Base-by-base conservation (phyloP, 92 coral and sea anemone genomes). In the Parazoanthus swiftii region DNA sequence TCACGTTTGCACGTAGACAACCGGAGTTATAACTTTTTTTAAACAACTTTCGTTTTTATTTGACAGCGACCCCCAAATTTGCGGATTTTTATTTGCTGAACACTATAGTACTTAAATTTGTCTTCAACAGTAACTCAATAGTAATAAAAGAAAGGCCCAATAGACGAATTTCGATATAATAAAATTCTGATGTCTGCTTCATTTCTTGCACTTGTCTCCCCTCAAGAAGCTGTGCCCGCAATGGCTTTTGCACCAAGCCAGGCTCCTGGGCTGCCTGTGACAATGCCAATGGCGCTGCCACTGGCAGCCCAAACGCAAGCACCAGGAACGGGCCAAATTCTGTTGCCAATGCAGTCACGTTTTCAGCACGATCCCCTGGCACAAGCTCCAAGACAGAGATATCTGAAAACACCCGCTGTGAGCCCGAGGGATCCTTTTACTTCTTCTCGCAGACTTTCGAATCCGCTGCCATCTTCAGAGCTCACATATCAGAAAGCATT, bases 401-500 rank as follows among this genome's bases (percentile, higher is more conserved):
- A 58, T 81, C 25, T 84, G 65, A 71, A 44, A 29, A n/a, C 74
- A 7, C 44, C 86, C 6, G 77, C 59, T n/a, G 1, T 83, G 74
- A 70, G 65, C 74, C 11, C 58, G 16, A 73, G 77, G 23, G 59
- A n/a, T n/a, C 50, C 73, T 13, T 83, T 83, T 29, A 15, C 77
- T 25, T 7, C 63, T 36, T 20, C 87, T 51, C 77, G 65, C 26
- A 48, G 79, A 44, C 26, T 71, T 20, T 44, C 21, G 14, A 84
- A 73, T 44, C 43, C 71, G 33, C 48, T 81, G 29, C 74, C 74
- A 38, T 8, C 51, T 58, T 66, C 85, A 35, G 66, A 84, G 54
- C 79, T 70, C 11, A 44, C 78, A 20, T 84, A 84, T 84, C 78
- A 84, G 44, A 84, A 84, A 15, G 87, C 79, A 71, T 26, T 84